Evolutionary conservation across 2,113 vertebrate species (phyloP).

Genomic region (Boleophthalmus pectinirostris): DNA sequence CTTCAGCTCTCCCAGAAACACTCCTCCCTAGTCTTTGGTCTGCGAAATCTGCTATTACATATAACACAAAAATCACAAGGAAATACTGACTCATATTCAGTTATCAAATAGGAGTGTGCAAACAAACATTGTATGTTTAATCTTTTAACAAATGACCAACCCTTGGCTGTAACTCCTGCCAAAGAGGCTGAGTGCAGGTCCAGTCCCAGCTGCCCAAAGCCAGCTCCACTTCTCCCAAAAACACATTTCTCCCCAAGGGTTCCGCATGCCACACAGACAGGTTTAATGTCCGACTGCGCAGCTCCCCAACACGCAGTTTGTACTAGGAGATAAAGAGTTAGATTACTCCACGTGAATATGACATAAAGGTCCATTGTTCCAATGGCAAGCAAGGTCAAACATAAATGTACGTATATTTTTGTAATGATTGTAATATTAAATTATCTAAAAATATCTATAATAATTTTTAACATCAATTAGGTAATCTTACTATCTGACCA

Average conservation of each 20-base stretch:
- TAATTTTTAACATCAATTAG: no score
- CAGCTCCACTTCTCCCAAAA: slow-evolving; percentile 92
- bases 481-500: background rate
- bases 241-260: slow-evolving; percentile 87
- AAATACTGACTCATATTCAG: slow-evolving; percentile 14
- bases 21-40: slow-evolving; percentile 31
- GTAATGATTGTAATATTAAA: no score
- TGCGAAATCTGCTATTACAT: slow-evolving; percentile 25
- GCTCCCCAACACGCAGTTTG: slow-evolving; percentile 82
- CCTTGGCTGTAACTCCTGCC: slow-evolving; percentile 87
- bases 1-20: slow-evolving; percentile 41
- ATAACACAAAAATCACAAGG: slow-evolving; percentile 18
- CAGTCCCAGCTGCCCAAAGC: slow-evolving; percentile 87
- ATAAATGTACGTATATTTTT: no score
- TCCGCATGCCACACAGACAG: slow-evolving; percentile 94
- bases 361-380: background rate
- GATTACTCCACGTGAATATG: background rate
- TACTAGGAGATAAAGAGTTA: slow-evolving; percentile 74
- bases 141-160: slow-evolving; percentile 68
- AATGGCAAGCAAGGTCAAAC: background rate
- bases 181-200: slow-evolving; percentile 78
- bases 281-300: slow-evolving; percentile 86
- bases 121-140: background rate
- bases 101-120: slow-evolving; percentile 26
- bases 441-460: no score